A percentile compares a stretch with the other conserved stretches of the same genome.
These are phyloP conservation scores for Erebia aethiops DNA, from an alignment of 2,888 invertebrate genomes.

Conservation along the genomic window DNA sequence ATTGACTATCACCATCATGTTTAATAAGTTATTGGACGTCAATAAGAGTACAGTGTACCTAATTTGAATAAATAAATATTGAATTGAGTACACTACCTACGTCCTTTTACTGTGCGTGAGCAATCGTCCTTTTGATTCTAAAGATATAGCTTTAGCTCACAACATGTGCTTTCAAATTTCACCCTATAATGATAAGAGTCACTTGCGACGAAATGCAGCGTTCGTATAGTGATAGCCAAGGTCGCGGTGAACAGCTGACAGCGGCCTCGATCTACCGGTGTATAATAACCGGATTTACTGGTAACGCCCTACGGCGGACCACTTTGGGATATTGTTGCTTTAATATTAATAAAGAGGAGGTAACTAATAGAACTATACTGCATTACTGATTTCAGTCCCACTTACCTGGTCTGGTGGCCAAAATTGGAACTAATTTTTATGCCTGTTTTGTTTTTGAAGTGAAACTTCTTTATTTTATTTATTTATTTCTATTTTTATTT, in stretches of 20 bases:
- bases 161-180: neutral
- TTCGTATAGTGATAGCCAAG: slow-evolving; percentile 5
- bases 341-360: neutral
- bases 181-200: neutral
- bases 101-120: neutral
- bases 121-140: neutral
- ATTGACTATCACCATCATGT: too few relatives aligned
- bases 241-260: slow-evolving; percentile 13
- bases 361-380: neutral
- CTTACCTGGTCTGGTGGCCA: too few relatives aligned
- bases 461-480: too few relatives aligned
- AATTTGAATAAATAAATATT: too few relatives aligned
- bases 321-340: neutral
- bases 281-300: neutral
- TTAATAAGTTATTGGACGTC: too few relatives aligned
- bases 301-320: neutral
- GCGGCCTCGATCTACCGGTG: slow-evolving; percentile 2
- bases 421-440: too few relatives aligned
- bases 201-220: slow-evolving; percentile 4
- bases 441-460: too few relatives aligned
- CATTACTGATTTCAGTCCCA: too few relatives aligned
- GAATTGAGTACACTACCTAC: too few relatives aligned
- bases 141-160: too few relatives aligned
- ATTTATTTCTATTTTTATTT: too few relatives aligned
- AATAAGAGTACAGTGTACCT: too few relatives aligned